These are phyloP conservation scores for Oscheius myriophilus DNA, from an alignment of 2,888 invertebrate species.

Conservation along the genomic window DNA sequence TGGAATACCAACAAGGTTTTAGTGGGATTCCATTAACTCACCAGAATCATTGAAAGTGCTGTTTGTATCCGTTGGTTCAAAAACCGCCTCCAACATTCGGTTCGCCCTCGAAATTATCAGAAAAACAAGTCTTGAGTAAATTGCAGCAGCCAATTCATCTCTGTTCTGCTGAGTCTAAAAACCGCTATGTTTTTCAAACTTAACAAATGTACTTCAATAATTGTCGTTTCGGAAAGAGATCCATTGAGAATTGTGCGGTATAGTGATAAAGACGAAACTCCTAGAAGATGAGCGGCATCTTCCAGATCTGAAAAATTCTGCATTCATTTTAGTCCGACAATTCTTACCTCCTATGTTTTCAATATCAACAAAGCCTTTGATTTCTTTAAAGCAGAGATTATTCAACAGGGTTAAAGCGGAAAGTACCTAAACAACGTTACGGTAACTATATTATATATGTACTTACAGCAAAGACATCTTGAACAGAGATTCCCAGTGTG, in stretches of 20 bases:
- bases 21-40: no score
- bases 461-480: conserved; percentile 36
- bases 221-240: conserved; percentile 11
- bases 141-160: conserved; percentile 40
- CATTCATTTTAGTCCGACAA: no score
- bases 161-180: conserved; percentile 36
- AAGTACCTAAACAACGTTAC: conserved; percentile 33
- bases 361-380: conserved; percentile 35
- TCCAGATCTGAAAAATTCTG: conserved; percentile 39
- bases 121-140: conserved; percentile 40
- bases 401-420: conserved; percentile 46
- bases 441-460: background rate
- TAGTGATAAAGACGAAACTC: conserved; percentile 43
- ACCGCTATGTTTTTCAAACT: background rate
- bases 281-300: conserved; percentile 42
- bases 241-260: conserved; percentile 32
- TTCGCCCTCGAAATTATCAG: conserved; percentile 41
- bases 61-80: conserved; percentile 36
- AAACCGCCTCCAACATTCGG: conserved; percentile 31
- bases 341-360: conserved; percentile 42
- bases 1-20: no score
- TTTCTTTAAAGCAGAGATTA: conserved; percentile 42
- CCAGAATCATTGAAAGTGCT: conserved; percentile 46
- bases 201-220: background rate
- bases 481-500: conserved; percentile 36